Conservation (phyloP, 1,140 invertebrate genomes). For the Meloidogyne floridensis region DNA sequence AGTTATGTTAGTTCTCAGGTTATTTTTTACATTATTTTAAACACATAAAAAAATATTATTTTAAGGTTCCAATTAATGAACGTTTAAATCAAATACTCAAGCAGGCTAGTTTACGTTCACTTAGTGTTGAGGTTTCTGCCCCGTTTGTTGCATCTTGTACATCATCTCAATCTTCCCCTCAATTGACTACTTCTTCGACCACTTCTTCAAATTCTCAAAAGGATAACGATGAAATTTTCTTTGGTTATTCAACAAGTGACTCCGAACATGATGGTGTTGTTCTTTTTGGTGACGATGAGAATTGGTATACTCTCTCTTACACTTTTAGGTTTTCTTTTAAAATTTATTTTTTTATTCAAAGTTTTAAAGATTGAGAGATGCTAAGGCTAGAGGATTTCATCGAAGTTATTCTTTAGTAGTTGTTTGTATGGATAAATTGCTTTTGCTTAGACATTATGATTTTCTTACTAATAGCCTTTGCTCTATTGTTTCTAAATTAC, state of each 20-base stretch:
- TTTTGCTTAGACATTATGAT: slow-evolving; percentile 48
- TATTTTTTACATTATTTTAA: too few relatives aligned
- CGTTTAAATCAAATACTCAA: slow-evolving; percentile 42
- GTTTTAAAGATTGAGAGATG: slow-evolving; percentile 41
- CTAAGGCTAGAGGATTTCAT: slow-evolving; percentile 49
- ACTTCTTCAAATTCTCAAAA: background rate
- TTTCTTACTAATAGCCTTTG: slow-evolving; percentile 41
- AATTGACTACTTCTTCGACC: background rate
- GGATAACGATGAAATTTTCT: background rate
- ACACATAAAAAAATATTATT: background rate
- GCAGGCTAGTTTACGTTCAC: slow-evolving; percentile 43
- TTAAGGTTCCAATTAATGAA: slow-evolving; percentile 45
- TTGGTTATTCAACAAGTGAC: slow-evolving; percentile 16
- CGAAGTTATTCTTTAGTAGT: slow-evolving; percentile 46
- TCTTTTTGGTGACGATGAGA: slow-evolving; percentile 48
- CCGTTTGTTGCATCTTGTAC: slow-evolving; percentile 34
- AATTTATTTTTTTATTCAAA: background rate
- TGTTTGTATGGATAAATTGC: slow-evolving; percentile 42
- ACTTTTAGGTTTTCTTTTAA: slow-evolving; percentile 31
- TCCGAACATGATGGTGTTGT: slow-evolving; percentile 43
- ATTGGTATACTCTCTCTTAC: slow-evolving; percentile 42
- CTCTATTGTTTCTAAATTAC: slow-evolving; percentile 39
- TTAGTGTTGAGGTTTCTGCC: slow-evolving; percentile 47
- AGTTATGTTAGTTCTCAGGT: slow-evolving; percentile 52
- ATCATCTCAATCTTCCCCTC: background rate